Evolutionary conservation across 1,140 invertebrate genomes (phyloP).

Genomic region (Calliphora vicina): DNA sequence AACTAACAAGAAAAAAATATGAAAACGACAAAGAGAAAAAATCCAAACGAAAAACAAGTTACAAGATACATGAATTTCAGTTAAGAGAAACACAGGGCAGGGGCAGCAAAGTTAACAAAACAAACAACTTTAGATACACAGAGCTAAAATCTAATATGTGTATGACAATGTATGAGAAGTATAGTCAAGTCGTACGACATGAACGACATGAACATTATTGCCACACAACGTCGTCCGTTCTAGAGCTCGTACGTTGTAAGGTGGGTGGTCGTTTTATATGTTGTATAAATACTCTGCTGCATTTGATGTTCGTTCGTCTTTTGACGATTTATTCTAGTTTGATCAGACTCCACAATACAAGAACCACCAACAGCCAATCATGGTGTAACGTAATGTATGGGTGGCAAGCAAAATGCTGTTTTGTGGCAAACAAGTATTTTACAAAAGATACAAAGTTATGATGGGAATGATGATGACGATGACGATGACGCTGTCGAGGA

Average conservation of each 20-base stretch:
- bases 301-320: background rate
- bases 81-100: background rate
- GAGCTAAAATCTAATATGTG: background rate
- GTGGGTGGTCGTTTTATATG: background rate
- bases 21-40: no score
- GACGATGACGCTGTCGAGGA: background rate
- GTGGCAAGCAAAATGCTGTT: background rate
- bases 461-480: background rate
- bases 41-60: background rate
- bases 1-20: background rate
- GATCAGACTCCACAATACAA: conserved; percentile 22
- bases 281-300: background rate
- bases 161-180: background rate
- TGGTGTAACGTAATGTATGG: background rate
- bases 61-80: background rate
- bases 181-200: background rate
- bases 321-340: conserved; percentile 12
- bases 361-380: conserved; percentile 7
- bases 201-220: background rate
- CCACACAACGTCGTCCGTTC: background rate
- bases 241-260: background rate
- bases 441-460: background rate
- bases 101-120: background rate
- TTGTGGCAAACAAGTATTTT: background rate
- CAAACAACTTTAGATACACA: background rate